A percentile compares a stretch with the other conserved stretches of the same genome.
Conservation (phyloP, 2,113 vertebrate species). For the Sylvilagus bachmani region DNA sequence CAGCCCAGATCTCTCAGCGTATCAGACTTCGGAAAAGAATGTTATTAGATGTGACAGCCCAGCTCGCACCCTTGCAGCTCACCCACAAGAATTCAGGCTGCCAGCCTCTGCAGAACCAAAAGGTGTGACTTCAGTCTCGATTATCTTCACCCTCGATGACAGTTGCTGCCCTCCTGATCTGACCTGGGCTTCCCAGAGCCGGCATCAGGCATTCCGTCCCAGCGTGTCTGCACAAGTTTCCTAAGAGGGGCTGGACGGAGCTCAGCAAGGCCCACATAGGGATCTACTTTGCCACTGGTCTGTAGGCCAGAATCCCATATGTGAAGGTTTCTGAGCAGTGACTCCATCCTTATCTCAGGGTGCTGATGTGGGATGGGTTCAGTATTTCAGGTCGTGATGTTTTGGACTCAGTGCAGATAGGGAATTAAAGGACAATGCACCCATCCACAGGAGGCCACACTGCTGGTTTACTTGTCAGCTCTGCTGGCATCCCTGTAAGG, state of each 20-base stretch:
- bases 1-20: conserved; percentile 89
- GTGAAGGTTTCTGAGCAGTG: neutral
- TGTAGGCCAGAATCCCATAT: neutral
- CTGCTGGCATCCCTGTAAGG: neutral
- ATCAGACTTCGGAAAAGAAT: conserved; percentile 89
- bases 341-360: neutral
- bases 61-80: conserved; percentile 95
- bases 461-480: neutral
- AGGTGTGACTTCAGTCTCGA: conserved; percentile 95
- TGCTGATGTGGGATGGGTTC: neutral
- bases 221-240: conserved; percentile 85
- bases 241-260: conserved; percentile 66
- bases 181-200: conserved; percentile 83
- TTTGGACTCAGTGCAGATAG: neutral
- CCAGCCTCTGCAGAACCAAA: conserved; percentile 91
- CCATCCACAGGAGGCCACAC: neutral
- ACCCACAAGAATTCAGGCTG: conserved; percentile 92
- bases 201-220: conserved; percentile 84
- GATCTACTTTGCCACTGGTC: fast-evolving
- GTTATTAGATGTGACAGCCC: conserved; percentile 93
- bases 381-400: neutral
- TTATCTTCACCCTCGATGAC: conserved; percentile 91
- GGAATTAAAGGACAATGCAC: neutral
- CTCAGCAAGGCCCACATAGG: neutral
- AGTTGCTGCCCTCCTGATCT: conserved; percentile 88